phyloP scores from a whole-genome alignment of 2,113 vertebrate species.

The Stomatorhinus ivindoensis region DNA sequence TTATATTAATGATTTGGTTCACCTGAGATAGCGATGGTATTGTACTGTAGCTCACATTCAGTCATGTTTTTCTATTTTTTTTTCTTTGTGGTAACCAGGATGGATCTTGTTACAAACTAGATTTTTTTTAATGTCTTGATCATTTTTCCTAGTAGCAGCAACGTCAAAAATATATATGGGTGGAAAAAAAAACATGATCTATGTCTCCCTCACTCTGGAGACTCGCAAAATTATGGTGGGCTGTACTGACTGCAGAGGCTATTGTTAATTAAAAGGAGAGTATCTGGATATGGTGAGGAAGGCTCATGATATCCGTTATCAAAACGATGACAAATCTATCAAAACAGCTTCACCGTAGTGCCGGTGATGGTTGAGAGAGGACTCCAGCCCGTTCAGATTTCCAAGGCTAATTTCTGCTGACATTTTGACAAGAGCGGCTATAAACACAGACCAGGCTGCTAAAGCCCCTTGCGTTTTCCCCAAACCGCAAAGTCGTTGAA shows the following conservation, averaged over 20 bases:
- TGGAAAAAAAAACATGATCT: not conserved
- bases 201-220: not conserved
- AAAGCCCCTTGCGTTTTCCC: not conserved
- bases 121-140: not conserved
- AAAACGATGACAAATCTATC: not conserved
- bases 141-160: not conserved
- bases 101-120: not conserved
- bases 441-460: not conserved
- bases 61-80: not conserved
- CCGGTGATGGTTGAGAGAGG: not conserved
- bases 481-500: not conserved
- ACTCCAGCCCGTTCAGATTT: not conserved
- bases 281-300: not conserved
- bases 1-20: not conserved
- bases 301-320: not conserved
- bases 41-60: not conserved
- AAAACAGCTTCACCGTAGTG: not conserved
- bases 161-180: not conserved
- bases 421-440: not conserved
- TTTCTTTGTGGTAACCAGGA: not conserved
- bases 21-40: not conserved
- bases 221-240: not conserved
- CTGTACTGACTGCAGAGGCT: not conserved
- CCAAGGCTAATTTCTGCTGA: not conserved
- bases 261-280: not conserved